Evolutionary conservation across 1,140 invertebrate species (phyloP), one percentile per base, ranked within the genome.

Genomic region (Sipha flava): DNA sequence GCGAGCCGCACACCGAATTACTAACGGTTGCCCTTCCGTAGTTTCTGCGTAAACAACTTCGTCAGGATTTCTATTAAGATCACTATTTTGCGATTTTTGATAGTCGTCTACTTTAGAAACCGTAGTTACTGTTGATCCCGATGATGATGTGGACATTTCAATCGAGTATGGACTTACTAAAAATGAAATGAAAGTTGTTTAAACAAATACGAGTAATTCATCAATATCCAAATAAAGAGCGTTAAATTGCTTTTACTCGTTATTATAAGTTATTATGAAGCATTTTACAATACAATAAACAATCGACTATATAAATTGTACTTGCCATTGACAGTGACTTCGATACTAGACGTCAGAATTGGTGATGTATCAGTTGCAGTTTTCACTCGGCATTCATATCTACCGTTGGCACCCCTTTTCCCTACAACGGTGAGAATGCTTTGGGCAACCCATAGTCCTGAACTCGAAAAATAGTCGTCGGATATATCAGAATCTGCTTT

Each of bases 1-100:
- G 47, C 88, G 87, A 1, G 94, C 90, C 31, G 88, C 87, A 84
- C 95, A 96, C 83, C 90, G 88, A 34, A 96, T 88, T 26, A 91
- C 88, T 18, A 77, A 40, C 16, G 47, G 47, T 45, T 57, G 49
- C 10, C 73, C 73, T 12, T 77, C 73, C 26, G 66, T 70, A 7
- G 66, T 47, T 45, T 70, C 66, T 0, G 66, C 66, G 16, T 70
- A 70, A 26, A 70, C 43, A 7, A 47, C 23, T 29, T 29, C 66
- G 3, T 4, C 66, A 14, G 64, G 10, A 26, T 45, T 45, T 26
- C 40, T 45, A 29, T 23, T 23, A 18, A n/a, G 14, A 18, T 68
- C 64, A 12, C 21, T 16, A 16, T 68, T 70, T 45, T 68, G 37
- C 10, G 64, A 26, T 21, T 47, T 45, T 18, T n/a, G 18, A 29